A percentile compares a stretch with the other conserved stretches of the same genome.
These are phyloP conservation scores for Stratiolaelaps scimitus DNA, from an alignment of 1,140 invertebrate species.

Conservation along the genomic window DNA sequence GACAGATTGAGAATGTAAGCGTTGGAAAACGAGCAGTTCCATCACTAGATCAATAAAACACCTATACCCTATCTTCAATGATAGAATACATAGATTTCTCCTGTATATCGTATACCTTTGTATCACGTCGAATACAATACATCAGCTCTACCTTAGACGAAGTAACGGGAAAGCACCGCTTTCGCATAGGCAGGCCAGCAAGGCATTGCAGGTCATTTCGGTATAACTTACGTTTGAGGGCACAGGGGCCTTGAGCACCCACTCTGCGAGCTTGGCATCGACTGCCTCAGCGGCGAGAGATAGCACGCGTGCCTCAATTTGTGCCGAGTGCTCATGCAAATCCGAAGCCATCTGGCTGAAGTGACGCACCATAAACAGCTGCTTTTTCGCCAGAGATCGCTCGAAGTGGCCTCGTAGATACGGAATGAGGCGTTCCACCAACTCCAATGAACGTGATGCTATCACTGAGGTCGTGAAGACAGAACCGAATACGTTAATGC, in stretches of 20 bases:
- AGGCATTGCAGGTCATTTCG: too few relatives aligned
- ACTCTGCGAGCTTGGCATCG: constrained; percentile 42
- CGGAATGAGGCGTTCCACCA: constrained; percentile 15
- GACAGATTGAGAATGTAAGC: constrained; percentile 67
- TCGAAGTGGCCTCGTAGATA: constrained; percentile 48
- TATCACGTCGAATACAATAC: too few relatives aligned
- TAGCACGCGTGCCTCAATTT: constrained; percentile 23
- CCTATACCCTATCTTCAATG: too few relatives aligned
- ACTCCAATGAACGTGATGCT: constrained; percentile 10
- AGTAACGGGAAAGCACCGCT: too few relatives aligned
- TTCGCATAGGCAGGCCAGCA: too few relatives aligned
- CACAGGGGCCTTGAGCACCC: constrained; percentile 87
- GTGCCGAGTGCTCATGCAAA: constrained; percentile 8
- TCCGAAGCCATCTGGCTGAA: neutral
- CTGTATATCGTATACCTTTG: too few relatives aligned
- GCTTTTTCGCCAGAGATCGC: constrained; percentile 60
- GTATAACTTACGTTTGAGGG: constrained; percentile 81
- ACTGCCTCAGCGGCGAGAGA: constrained; percentile 1
- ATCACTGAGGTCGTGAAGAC: neutral
- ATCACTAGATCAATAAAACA: too few relatives aligned
- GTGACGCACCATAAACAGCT: constrained; percentile 47
- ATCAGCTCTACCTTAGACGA: too few relatives aligned
- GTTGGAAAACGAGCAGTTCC: too few relatives aligned
- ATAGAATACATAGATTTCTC: too few relatives aligned
- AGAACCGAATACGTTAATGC: too few relatives aligned